Evolutionary conservation across 2,797 vertebrate genomes (phyloP).

Genomic region (Liparis tanakae): DNA sequence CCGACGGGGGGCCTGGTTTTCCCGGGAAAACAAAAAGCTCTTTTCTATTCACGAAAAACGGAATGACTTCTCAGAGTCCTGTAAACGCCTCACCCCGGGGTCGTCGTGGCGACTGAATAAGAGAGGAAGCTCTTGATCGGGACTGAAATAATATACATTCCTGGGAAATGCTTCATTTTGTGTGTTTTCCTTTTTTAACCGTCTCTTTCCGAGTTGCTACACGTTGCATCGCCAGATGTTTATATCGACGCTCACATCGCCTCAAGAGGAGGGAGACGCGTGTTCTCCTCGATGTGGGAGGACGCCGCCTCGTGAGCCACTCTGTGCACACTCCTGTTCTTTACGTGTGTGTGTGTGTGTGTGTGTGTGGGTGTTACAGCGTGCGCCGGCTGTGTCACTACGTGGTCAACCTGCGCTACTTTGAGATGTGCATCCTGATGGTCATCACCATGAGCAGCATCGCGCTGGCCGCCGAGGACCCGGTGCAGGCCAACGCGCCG

Average conservation of each 20-base stretch:
- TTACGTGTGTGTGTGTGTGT: neutral
- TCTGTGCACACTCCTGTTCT: neutral
- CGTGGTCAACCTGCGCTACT: conserved; percentile 95
- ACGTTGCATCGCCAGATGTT: neutral
- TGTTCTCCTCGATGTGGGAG: conserved; percentile 19
- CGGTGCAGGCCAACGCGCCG: conserved; percentile 88
- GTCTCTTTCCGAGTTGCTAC: neutral
- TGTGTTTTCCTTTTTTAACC: neutral
- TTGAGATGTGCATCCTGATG: conserved; percentile 97
- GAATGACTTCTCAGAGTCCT: neutral
- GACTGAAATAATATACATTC: neutral
- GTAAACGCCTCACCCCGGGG: neutral
- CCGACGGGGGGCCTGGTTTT: neutral
- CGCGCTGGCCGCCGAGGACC: conserved; percentile 95
- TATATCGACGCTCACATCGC: neutral
- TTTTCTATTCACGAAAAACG: neutral
- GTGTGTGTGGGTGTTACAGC: conserved; percentile 76
- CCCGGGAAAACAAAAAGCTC: neutral
- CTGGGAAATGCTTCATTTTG: neutral
- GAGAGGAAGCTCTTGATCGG: neutral
- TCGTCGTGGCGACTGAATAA: neutral
- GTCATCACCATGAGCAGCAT: conserved; percentile 99
- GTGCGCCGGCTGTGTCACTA: conserved; percentile 94
- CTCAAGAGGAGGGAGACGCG: neutral
- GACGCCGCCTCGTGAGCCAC: neutral